Evolutionary conservation across 2,888 invertebrate species (phyloP).

Genomic region (Dolomedes plantarius): DNA sequence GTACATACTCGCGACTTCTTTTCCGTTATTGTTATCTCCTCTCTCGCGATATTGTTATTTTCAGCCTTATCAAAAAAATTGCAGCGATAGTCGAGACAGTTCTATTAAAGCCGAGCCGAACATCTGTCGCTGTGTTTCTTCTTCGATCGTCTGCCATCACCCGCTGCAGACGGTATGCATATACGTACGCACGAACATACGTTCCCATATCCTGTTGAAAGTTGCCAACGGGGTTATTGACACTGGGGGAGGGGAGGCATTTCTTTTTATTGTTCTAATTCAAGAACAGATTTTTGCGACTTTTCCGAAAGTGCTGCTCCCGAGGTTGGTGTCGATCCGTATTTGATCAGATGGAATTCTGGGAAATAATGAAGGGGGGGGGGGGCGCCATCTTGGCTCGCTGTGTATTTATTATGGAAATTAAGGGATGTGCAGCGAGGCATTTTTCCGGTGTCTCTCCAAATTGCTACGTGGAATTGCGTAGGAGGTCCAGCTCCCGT

Average conservation of each 20-base stretch:
- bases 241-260: conserved; percentile 1
- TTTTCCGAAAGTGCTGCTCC: conserved; percentile 27
- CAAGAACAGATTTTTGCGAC: conserved; percentile 53
- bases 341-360: conserved; percentile 57
- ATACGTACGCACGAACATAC: not conserved
- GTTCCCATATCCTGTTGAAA: conserved; percentile 51
- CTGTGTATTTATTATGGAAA: conserved; percentile 43
- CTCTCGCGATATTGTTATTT: not conserved
- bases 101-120: not conserved
- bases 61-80: not conserved
- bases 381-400: not conserved
- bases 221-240: conserved; percentile 61
- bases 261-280: conserved; percentile 65
- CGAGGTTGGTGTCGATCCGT: conserved; percentile 25
- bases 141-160: conserved; percentile 27
- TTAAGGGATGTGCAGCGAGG: conserved; percentile 2
- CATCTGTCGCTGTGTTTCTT: conserved; percentile 17
- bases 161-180: not conserved
- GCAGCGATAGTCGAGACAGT: not conserved
- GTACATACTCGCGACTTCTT: too few relatives aligned
- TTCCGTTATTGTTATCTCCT: not conserved
- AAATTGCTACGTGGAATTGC: not conserved
- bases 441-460: not conserved
- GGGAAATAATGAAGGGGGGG: not conserved
- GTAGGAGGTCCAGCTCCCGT: not conserved